A percentile compares a stretch with the other conserved stretches of the same genome.
Conservation (phyloP, 2,113 vertebrate genomes). For the Boulengerochromis microlepis region DNA sequence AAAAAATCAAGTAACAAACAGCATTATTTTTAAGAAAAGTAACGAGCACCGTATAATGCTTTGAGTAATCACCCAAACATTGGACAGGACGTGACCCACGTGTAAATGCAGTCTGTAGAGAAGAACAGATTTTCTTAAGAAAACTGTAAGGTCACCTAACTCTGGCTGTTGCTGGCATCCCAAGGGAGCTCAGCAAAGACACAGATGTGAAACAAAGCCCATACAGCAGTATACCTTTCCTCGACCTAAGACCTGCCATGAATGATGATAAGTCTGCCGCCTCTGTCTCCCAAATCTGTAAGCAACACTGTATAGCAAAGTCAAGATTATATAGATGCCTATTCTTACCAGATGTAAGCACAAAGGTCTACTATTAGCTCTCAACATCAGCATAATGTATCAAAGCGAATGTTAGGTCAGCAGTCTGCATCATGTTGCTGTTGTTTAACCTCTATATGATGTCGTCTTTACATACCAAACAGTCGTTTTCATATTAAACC, state of each 20-base stretch:
- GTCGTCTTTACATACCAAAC: neutral
- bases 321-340: neutral
- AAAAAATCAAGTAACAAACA: neutral
- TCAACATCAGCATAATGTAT: neutral
- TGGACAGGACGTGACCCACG: neutral
- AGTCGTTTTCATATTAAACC: neutral
- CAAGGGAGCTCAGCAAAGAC: neutral
- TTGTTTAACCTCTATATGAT: neutral
- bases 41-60: neutral
- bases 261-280: neutral
- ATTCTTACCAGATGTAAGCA: neutral
- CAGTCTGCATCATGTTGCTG: neutral
- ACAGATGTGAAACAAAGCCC: neutral
- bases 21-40: neutral
- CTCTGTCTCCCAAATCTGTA: neutral
- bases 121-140: neutral
- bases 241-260: neutral
- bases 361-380: neutral
- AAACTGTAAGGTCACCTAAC: neutral
- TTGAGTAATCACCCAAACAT: neutral
- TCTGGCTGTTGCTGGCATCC: neutral
- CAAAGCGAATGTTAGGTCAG: neutral
- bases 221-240: neutral
- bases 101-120: neutral
- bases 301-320: neutral